Evolutionary conservation across 2,888 invertebrate genomes (phyloP).

Genomic region (Platerodrilus igneus): DNA sequence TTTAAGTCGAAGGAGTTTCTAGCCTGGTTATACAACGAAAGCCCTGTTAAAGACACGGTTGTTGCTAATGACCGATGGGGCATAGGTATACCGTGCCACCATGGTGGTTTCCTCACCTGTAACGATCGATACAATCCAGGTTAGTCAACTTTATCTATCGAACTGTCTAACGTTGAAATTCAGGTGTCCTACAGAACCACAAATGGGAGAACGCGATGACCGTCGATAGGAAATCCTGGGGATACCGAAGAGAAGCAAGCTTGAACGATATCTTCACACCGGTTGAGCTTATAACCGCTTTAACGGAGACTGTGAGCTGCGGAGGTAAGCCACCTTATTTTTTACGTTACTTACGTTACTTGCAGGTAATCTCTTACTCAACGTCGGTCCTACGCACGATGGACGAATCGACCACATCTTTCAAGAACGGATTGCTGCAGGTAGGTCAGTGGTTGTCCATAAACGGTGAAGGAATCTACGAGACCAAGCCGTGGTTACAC

Average conservation of each 20-base stretch:
- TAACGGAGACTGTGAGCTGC: slow-evolving; percentile 70
- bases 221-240: slow-evolving; percentile 77
- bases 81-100: slow-evolving; percentile 67
- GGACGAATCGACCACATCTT: slow-evolving; percentile 76
- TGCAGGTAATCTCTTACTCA: slow-evolving; percentile 67
- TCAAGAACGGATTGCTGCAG: slow-evolving; percentile 68
- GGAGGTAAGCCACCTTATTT: slow-evolving; percentile 55
- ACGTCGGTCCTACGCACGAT: slow-evolving; percentile 79
- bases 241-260: slow-evolving; percentile 65
- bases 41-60: slow-evolving; percentile 80
- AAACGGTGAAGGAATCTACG: slow-evolving; percentile 82
- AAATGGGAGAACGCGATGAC: slow-evolving; percentile 95
- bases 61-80: slow-evolving; percentile 97
- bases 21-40: slow-evolving; percentile 89
- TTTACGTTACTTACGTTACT: slow-evolving; percentile 20
- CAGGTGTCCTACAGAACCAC: slow-evolving; percentile 57
- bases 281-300: slow-evolving; percentile 60
- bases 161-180: not conserved
- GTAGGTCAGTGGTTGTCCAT: slow-evolving; percentile 70
- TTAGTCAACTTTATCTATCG: slow-evolving; percentile 40
- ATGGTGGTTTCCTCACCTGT: slow-evolving; percentile 87
- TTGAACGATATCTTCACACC: slow-evolving; percentile 60
- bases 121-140: slow-evolving; percentile 78
- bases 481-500: slow-evolving; percentile 64
- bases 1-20: slow-evolving; percentile 82